phyloP scores from a whole-genome alignment of 2,113 vertebrate genomes.

The Picathartes gymnocephalus region DNA sequence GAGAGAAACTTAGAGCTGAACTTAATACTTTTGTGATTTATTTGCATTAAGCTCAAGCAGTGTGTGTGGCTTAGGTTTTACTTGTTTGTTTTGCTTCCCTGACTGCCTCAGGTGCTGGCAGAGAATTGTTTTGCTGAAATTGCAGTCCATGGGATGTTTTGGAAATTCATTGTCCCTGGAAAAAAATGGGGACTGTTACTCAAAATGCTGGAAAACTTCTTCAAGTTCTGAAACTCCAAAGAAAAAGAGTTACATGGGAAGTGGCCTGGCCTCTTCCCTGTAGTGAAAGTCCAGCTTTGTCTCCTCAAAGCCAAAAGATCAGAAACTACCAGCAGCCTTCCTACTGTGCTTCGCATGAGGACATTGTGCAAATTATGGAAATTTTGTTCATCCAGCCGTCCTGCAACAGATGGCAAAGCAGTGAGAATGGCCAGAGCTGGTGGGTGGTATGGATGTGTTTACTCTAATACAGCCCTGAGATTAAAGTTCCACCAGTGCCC shows the following conservation, averaged over 20 bases:
- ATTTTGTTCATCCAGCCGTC: slow-evolving; percentile 3
- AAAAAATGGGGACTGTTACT: neutral
- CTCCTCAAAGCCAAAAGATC: neutral
- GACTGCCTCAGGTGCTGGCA: slow-evolving; percentile 7
- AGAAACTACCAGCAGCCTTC: neutral
- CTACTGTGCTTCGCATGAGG: neutral
- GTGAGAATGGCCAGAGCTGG: slow-evolving; percentile 13
- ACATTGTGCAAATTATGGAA: slow-evolving; percentile 7
- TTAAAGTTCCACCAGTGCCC: slow-evolving; percentile 17
- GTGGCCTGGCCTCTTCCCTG: neutral
- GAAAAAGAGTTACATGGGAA: neutral
- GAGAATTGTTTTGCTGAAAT: neutral
- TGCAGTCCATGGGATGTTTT: neutral
- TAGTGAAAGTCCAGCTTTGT: neutral
- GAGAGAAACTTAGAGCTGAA: slow-evolving; percentile 12
- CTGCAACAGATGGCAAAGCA: slow-evolving; percentile 50
- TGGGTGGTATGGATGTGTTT: neutral
- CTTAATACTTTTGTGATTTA: slow-evolving; percentile 25
- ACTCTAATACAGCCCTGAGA: neutral
- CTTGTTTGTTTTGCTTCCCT: slow-evolving; percentile 40
- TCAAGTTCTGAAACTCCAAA: neutral
- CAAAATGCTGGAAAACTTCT: neutral
- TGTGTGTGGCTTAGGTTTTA: neutral
- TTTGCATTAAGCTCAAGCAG: slow-evolving; percentile 20
- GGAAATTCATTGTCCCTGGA: neutral